A percentile compares a stretch with the other conserved stretches of the same genome.
Evolutionary conservation across 2,888 invertebrate genomes (phyloP).

Genomic region (Chrysomela aeneicollis): DNA sequence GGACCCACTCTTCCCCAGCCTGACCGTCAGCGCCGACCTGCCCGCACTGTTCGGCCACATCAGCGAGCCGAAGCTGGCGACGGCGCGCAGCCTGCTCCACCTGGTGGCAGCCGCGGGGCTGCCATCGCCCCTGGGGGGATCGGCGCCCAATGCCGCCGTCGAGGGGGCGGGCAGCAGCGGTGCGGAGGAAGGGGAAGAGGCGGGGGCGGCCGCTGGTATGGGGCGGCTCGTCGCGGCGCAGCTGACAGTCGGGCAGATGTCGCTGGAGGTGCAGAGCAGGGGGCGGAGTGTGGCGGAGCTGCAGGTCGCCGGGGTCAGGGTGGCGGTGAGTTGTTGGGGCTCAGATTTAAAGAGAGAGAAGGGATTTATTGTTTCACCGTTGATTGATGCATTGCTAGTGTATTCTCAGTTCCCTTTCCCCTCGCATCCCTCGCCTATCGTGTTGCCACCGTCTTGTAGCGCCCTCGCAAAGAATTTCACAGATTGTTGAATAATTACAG

Average conservation of each 20-base stretch:
- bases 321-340: too few species aligned
- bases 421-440: too few species aligned
- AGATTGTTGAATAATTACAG: too few species aligned
- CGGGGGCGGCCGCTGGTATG: too few species aligned
- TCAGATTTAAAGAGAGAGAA: too few species aligned
- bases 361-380: too few species aligned
- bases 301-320: constrained; percentile 77
- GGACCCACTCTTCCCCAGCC: constrained; percentile 87
- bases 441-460: too few species aligned
- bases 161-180: constrained; percentile 40
- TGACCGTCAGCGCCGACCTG: constrained; percentile 84
- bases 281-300: constrained; percentile 92
- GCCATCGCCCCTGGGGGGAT: constrained; percentile 61
- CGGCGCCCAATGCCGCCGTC: constrained; percentile 46
- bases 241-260: constrained; percentile 88
- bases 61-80: constrained; percentile 86
- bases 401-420: too few species aligned
- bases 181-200: constrained; percentile 58
- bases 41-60: constrained; percentile 89
- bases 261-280: constrained; percentile 84
- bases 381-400: too few species aligned
- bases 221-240: constrained; percentile 79
- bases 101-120: constrained; percentile 58
- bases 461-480: too few species aligned
- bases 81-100: constrained; percentile 68